phyloP scores from a whole-genome alignment of 2,797 vertebrate species.

The Sebastes nivosus region DNA sequence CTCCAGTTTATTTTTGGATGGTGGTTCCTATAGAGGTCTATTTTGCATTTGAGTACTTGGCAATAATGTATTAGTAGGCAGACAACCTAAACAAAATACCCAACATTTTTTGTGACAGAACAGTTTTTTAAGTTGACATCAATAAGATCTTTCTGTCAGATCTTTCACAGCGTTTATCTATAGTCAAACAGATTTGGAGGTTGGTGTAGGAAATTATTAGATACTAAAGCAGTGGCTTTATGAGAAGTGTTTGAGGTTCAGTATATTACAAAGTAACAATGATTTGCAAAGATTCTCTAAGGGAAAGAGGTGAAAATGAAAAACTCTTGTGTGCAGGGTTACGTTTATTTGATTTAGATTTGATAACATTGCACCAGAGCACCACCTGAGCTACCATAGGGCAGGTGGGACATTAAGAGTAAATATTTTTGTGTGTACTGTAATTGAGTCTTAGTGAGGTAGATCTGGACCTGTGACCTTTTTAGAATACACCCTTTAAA shows the following conservation, averaged over 20 bases:
- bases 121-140: background rate
- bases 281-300: background rate
- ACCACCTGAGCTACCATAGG: background rate
- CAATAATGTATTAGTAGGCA: background rate
- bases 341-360: background rate
- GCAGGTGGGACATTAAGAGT: background rate
- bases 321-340: background rate
- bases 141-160: background rate
- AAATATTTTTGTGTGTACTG: background rate
- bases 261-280: background rate
- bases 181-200: background rate
- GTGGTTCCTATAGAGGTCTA: constrained; percentile 16
- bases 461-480: too few relatives aligned
- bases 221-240: background rate
- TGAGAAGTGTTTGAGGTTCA: background rate
- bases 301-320: background rate
- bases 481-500: background rate
- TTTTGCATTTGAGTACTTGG: constrained; percentile 10
- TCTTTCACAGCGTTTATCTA: background rate
- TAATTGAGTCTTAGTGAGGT: background rate
- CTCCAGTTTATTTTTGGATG: constrained; percentile 47
- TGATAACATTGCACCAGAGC: background rate
- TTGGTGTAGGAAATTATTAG: background rate
- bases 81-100: background rate
- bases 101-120: background rate